phyloP scores from a whole-genome alignment of 2,797 vertebrate species.

The Brachymystax lenok region DNA sequence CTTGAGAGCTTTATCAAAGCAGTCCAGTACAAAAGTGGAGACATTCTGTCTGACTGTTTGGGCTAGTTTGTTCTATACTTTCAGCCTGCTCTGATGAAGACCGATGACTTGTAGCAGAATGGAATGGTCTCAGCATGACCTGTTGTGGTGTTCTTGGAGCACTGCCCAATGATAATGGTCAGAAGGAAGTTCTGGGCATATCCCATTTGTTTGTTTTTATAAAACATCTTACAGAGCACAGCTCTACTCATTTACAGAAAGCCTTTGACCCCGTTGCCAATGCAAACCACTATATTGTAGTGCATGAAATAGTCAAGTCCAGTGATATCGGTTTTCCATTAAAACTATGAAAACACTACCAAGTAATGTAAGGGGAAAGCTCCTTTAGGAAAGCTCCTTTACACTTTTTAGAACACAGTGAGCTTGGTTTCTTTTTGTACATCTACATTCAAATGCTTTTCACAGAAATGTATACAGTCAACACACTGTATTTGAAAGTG shows the following conservation, averaged over 20 bases:
- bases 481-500: background rate
- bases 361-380: background rate
- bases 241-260: background rate
- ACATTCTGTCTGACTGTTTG: conserved; percentile 10
- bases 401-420: background rate
- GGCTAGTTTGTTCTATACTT: conserved; percentile 15
- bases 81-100: conserved; percentile 23
- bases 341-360: background rate
- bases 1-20: no score
- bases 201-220: background rate
- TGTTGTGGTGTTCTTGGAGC: conserved; percentile 35
- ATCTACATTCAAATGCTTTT: background rate
- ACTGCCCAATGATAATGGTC: conserved; percentile 16
- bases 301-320: background rate
- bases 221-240: background rate
- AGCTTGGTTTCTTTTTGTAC: background rate
- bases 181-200: background rate
- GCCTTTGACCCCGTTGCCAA: background rate
- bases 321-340: background rate
- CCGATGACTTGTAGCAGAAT: conserved; percentile 28
- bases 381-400: background rate
- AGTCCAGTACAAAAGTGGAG: background rate
- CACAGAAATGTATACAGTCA: background rate
- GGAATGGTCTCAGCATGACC: conserved; percentile 14
- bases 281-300: background rate